phyloP scores from a whole-genome alignment of 2,797 vertebrate genomes.

The Pseudotriccus pelzelni region DNA sequence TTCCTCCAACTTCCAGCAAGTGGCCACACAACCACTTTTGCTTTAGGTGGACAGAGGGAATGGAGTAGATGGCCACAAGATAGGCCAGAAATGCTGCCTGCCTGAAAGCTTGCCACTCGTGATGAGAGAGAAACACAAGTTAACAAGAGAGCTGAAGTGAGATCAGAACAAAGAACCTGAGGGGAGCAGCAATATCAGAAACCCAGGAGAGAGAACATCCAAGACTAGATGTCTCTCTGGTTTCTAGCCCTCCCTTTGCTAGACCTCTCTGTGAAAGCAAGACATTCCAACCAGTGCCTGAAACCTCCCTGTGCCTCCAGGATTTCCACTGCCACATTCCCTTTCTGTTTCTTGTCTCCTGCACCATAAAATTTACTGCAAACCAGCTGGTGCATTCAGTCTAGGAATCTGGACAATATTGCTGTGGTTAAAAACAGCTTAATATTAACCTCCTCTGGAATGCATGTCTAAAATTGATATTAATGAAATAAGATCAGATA shows the following conservation, averaged over 20 bases:
- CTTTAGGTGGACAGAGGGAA: background rate
- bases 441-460: conserved; percentile 51
- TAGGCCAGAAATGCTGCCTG: background rate
- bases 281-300: background rate
- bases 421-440: conserved; percentile 48
- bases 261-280: background rate
- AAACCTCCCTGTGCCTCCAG: background rate
- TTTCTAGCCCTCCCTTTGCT: background rate
- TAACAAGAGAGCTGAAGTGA: background rate
- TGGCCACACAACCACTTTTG: background rate
- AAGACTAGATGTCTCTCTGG: background rate
- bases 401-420: conserved; percentile 35
- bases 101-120: background rate
- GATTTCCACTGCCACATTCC: background rate
- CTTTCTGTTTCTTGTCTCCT: conserved; percentile 15
- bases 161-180: background rate
- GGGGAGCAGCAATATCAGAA: background rate
- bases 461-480: conserved; percentile 44
- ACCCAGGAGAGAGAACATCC: background rate
- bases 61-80: background rate
- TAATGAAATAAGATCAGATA: conserved; percentile 52
- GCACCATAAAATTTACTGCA: background rate
- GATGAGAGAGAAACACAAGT: background rate
- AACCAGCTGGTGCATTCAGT: conserved; percentile 38
- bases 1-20: background rate